Conservation (phyloP, 2,113 vertebrate species). For the Acrocephalus kingi region DNA sequence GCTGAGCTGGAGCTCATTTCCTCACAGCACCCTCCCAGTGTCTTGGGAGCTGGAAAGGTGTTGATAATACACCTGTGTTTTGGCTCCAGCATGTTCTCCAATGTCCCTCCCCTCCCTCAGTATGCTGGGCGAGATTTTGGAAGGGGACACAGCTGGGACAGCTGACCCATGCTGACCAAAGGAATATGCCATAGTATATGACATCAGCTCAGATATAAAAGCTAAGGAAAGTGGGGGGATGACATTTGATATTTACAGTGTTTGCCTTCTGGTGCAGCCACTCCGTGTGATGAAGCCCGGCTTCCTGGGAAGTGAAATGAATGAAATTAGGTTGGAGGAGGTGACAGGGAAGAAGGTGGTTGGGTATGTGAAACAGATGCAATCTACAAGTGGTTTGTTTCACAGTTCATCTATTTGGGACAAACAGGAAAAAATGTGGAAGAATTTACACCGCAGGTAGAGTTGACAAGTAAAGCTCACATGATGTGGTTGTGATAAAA, state of each 20-base stretch:
- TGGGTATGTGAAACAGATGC: neutral
- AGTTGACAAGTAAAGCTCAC: neutral
- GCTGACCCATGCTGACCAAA: neutral
- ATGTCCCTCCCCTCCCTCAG: neutral
- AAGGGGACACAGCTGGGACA: neutral
- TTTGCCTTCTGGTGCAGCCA: neutral
- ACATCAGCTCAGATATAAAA: neutral
- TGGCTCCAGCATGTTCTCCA: neutral
- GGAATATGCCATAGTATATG: neutral
- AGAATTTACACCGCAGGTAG: neutral
- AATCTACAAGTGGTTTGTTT: neutral
- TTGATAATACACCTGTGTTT: neutral
- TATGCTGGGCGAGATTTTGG: neutral
- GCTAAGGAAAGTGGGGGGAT: no score
- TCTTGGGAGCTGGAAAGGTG: neutral
- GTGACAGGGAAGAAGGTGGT: neutral
- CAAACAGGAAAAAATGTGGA: neutral
- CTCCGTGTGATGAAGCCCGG: neutral
- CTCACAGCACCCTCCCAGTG: neutral
- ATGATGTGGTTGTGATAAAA: neutral
- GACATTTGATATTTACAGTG: neutral
- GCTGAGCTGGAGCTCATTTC: neutral
- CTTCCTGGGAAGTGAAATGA: neutral
- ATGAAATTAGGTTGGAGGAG: neutral
- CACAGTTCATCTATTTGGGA: neutral